A percentile compares a stretch with the other conserved stretches of the same genome.
Conservation (phyloP, 2,113 vertebrate genomes). For the Callospermophilus lateralis region DNA sequence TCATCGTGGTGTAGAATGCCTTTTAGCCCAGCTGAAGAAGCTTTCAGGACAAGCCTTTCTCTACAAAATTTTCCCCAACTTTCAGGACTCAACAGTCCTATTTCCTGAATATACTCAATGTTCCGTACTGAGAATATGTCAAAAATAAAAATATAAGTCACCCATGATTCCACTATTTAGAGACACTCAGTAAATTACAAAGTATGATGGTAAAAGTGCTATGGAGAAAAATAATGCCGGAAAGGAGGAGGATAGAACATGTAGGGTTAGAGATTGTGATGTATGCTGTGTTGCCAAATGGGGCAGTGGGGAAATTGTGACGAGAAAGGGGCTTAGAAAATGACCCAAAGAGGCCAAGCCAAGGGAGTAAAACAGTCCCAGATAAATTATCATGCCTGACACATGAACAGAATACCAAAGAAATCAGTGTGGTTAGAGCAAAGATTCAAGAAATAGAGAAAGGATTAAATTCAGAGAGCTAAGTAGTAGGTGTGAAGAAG, state of each 20-base stretch:
- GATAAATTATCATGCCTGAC: neutral
- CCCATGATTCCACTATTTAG: neutral
- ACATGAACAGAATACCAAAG: neutral
- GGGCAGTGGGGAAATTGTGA: neutral
- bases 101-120: neutral
- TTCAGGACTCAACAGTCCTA: neutral
- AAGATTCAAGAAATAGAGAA: neutral
- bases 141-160: neutral
- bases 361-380: neutral
- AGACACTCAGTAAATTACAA: neutral
- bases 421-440: neutral
- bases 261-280: fast-evolving
- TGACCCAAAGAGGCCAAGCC: neutral
- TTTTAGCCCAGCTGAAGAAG: neutral
- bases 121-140: neutral
- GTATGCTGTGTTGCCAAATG: neutral
- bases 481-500: neutral
- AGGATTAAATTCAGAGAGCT: neutral
- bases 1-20: neutral
- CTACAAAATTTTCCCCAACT: neutral
- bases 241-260: too few species aligned
- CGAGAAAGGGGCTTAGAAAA: neutral
- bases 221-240: neutral
- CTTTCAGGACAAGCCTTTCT: neutral
- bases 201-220: neutral